Base-by-base conservation (phyloP, 2,888 invertebrate species). In the Lithophane socia region DNA sequence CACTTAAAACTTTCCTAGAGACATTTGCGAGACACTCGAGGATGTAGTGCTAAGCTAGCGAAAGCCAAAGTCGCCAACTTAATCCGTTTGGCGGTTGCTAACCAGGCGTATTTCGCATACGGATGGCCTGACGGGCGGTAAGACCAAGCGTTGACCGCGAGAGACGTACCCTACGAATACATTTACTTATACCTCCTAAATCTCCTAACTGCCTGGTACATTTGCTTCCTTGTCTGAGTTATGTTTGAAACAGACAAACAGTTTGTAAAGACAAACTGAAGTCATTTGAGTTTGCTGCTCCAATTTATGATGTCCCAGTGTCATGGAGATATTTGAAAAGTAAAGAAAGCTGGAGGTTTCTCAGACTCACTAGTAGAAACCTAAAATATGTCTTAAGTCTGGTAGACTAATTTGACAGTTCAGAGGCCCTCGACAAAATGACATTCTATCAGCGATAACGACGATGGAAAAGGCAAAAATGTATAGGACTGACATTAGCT, bases 71-170 rank as follows among this genome's bases (percentile, higher is more conserved):
- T 88, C 78, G 61, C 69, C 49, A 65, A 75, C 76, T 84, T 88
- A 87, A 87, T 86, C 88, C 86, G 77, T 86, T 86, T 84, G 76
- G 87, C 75, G 82, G 85, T 82, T 66, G 60, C 78, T 78, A 87
- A 82, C 80, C 82, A 79, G 76, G n/a, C 82, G 85, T 77, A 80
- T 84, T 79, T 80, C 79, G 72, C 60, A 61, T 74, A 70, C 72
- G 84, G 69, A 83, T 69, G 66, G 72, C 56, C 56, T 77, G 84
- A 78, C 77, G 75, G 65, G 47, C 21, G 44, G 64, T 52, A 65
- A 73, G 67, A 75, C 75, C 37, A 47, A 12, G 44, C 56, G 63
- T 24, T 70, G 87, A 77, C 86, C 86, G 67, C 85, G 47, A 66
- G 61, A 37, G 42, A 69, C 61, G 60, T 82, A 47, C 58, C 49